phyloP scores from a whole-genome alignment of 2,888 invertebrate species.

The Sthenelais limicola region DNA sequence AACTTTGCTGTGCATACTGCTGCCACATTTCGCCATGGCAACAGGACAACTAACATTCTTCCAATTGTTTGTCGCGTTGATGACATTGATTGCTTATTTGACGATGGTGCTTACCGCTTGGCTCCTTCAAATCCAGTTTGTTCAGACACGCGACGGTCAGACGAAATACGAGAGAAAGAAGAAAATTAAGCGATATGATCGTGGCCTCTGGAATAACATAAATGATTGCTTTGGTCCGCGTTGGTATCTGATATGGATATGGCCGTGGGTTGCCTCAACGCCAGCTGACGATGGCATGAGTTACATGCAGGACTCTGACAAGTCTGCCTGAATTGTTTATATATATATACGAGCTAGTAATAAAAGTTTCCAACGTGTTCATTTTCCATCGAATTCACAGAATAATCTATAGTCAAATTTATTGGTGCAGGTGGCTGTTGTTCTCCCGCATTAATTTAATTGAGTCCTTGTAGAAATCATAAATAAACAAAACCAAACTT shows the following conservation, averaged over 20 bases:
- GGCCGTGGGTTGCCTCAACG: neutral
- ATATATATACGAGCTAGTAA: too few species aligned
- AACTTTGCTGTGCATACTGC: slow-evolving; percentile 59
- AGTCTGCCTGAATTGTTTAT: too few species aligned
- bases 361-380: too few species aligned
- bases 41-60: neutral
- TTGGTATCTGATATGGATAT: slow-evolving; percentile 11
- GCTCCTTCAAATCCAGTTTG: neutral
- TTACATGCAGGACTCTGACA: too few species aligned
- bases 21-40: slow-evolving; percentile 72
- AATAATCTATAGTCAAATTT: too few species aligned
- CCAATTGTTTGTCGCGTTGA: neutral
- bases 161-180: slow-evolving; percentile 10
- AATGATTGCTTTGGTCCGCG: neutral
- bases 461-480: too few species aligned
- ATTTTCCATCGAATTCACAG: too few species aligned
- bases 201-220: neutral
- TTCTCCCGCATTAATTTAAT: too few species aligned
- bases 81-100: slow-evolving; percentile 12
- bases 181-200: neutral
- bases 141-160: slow-evolving; percentile 1
- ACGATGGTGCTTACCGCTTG: slow-evolving; percentile 2
- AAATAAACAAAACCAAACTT: too few species aligned
- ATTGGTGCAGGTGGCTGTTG: too few species aligned
- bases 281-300: slow-evolving; percentile 11